Evolutionary conservation across 2,797 vertebrate genomes (phyloP), one percentile per base, ranked within the genome.

Genomic region (Lacerta viridis): DNA sequence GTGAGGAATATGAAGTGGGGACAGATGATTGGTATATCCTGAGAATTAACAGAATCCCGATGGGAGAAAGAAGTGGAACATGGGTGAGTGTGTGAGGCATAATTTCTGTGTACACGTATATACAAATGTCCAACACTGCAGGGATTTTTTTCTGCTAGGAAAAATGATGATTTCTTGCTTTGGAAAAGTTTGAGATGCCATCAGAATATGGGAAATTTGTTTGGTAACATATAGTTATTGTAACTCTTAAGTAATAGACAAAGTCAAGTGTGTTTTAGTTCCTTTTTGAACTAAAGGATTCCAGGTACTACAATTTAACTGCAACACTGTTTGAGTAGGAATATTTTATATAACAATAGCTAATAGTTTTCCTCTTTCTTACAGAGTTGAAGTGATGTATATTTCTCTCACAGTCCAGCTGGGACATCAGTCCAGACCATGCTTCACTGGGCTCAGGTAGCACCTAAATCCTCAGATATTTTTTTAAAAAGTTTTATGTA

Each of bases 1-100:
- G 96, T 17, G 98, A 99, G 93, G 99, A 99, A 18, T 97, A 99
- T 0, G 92, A 98, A 36, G 98, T 99, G 2, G 90, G 96, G 88
- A 99, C 99, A 4, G 97, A 98, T 87, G 99, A 99, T 69, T 98
- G 98, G 0, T 99, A 98, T 95, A 98, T 99, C 94, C 97, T 99
- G 87, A 94, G 88, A 0, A 4, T 99, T 90, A 98, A 99, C 95
- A 96, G 98, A 95, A 99, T 99, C 93, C 98, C 98, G 94, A 95
- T 0, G 98, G 98, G 75, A 94, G 95, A 83, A 97, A 95, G 92
- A 95, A 0, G 27, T 75, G 2, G 39, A 93, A 81, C 0, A 39
- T 92, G 93, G 96, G 97, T 97, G 94, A 91, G 89, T 33, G 2
- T 86, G 27, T 4, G 17, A 17, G 15, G 59, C n/a, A 55, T 50